Evolutionary conservation across 2,113 vertebrate genomes (phyloP).

Genomic region (Pagrus major): DNA sequence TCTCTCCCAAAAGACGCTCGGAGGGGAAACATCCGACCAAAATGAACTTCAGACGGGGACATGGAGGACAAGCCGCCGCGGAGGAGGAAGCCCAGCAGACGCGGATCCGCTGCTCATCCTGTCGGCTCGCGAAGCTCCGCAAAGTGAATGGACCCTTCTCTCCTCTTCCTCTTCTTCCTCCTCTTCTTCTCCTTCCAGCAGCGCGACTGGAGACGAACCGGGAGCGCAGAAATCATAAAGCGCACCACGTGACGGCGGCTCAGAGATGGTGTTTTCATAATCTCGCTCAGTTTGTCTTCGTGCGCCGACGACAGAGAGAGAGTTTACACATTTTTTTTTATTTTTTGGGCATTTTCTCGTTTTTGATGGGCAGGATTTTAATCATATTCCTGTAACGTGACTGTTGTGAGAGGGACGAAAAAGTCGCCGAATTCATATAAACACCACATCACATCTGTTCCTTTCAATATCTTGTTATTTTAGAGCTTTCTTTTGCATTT

Average conservation of each 20-base stretch:
- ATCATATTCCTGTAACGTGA: neutral
- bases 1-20: slow-evolving; percentile 63
- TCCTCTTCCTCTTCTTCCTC: neutral
- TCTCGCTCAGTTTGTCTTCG: neutral
- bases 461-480: neutral
- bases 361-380: neutral
- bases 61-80: slow-evolving; percentile 6
- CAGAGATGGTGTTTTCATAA: slow-evolving; percentile 1
- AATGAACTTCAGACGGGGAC: slow-evolving; percentile 33
- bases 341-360: slow-evolving; percentile 1
- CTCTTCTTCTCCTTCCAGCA: too few species aligned
- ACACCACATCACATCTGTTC: neutral
- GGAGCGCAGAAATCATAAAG: slow-evolving; percentile 36
- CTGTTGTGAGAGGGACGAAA: neutral
- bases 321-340: neutral
- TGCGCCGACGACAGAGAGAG: neutral
- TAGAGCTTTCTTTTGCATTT: neutral
- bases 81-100: slow-evolving; percentile 33
- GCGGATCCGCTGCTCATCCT: slow-evolving; percentile 56
- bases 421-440: neutral
- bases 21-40: slow-evolving; percentile 73
- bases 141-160: slow-evolving; percentile 19
- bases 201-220: slow-evolving; percentile 23
- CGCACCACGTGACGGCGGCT: slow-evolving; percentile 58
- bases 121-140: slow-evolving; percentile 28